Evolutionary conservation across 2,113 vertebrate species (phyloP), one percentile per base, ranked within the genome.

Genomic region (Oreochromis niloticus): DNA sequence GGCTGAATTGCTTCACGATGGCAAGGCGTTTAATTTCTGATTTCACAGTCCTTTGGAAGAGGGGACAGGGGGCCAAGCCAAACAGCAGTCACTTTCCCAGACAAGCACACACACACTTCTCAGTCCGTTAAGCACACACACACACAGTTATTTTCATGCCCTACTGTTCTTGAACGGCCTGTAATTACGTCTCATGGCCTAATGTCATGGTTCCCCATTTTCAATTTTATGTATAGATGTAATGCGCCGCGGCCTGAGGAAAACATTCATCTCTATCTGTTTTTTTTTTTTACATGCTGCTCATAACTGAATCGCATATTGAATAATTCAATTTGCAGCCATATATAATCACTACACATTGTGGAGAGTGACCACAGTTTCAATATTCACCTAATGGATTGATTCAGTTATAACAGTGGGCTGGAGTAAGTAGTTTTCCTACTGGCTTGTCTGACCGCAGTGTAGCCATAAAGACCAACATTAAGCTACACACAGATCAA

Each of bases 321-420:
- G 94, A 96, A 96, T 95, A 94, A 94, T 96, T 96, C 59, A 95
- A 96, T 96, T 95, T 95, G 89, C 86, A 91, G 94, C 89, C 87
- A 91, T 94, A 92, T 92, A 94, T 95, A 94, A 96, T 95, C 92
- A 93, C 95, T 93, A 91, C 80, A 93, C 85, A 91, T 93, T 92
- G 95, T 85, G 90, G 93, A 92, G 85, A 95, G 90, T 95, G 95
- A 95, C 96, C 96, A 95, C 95, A 95, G 94, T 90, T 94, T 95
- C 95, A 96, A 94, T 94, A 85, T 90, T 84, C 92, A 92, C 91
- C 94, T 96, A 97, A 97, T 96, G 95, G 96, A 96, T 94, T 94
- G 91, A 93, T 91, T 94, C 92, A 93, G 86, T 95, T 94, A 94
- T 91, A 91, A 87, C 82, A 92, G 90, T 87, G 92, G 93, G 90